Evolutionary conservation across 2,888 invertebrate genomes (phyloP), one percentile per base, ranked within the genome.

Genomic region (Sthenelais limicola): DNA sequence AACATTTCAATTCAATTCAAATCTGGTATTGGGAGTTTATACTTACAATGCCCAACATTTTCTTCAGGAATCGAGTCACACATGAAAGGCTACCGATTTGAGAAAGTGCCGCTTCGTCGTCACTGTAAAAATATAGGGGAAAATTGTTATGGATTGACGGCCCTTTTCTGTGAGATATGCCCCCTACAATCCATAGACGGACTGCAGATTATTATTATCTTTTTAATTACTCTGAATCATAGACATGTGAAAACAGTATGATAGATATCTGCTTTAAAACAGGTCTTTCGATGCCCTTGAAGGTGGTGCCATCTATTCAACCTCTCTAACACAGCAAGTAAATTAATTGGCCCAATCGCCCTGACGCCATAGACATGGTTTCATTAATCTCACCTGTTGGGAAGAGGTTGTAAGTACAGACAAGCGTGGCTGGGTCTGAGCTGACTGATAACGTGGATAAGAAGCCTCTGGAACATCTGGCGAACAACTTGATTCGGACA

Each of bases 401-500:
- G 74, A 15, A 80, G 74, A 24, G 86, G 85, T 83, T 90, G 91
- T 49, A 92, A 90, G 88, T 92, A 93, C 78, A 92, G 87, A 75
- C 91, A 90, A 81, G 91, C 90, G 88, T 93, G 92, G 84, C 91
- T 90, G 3, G 91, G 89, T 84, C 84, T 92, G 79, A 97, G 90
- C 86, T 95, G 92, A 88, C 94, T 94, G 88, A 97, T 95, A 77
- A 97, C 97, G 88, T 97, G 97, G 88, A 97, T 94, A 85, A 96
- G 94, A 82, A 97, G 91, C 83, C 97, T 91, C 89, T 96, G 96
- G 90, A 97, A 97, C 95, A 97, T 85, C 90, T 96, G 96, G 79
- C 96, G 91, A 74, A 97, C 96, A 93, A 96, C 96, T 89, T 97
- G 96, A 90, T 96, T 97, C 38, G 97, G 96, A 88, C 97, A 97